phyloP scores from a whole-genome alignment of 2,113 vertebrate genomes.

The Callopanchax toddi region DNA sequence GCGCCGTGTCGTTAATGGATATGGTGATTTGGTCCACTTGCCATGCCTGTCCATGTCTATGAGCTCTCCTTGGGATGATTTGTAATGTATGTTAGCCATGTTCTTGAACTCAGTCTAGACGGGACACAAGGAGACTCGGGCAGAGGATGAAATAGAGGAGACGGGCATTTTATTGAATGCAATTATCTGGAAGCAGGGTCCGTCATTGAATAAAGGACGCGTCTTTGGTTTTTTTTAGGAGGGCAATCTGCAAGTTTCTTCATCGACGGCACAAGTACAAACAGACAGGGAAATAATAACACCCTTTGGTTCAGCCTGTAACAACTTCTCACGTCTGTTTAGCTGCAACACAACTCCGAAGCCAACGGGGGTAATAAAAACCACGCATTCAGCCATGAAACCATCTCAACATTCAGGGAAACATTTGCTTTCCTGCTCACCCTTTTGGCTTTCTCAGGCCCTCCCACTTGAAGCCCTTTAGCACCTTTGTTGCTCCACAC shows the following conservation, averaged over 20 bases:
- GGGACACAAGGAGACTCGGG: conserved; percentile 47
- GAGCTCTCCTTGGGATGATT: conserved; percentile 71
- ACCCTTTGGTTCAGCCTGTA: conserved; percentile 18
- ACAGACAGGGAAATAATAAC: neutral
- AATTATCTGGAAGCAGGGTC: conserved; percentile 47
- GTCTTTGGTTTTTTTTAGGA: conserved; percentile 38
- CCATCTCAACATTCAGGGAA: conserved; percentile 45
- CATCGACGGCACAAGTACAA: neutral
- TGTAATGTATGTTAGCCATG: conserved; percentile 49
- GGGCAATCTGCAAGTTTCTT: conserved; percentile 2
- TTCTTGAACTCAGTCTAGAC: conserved; percentile 74
- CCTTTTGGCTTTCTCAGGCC: conserved; percentile 33
- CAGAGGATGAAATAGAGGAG: conserved; percentile 38
- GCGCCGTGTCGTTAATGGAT: conserved; percentile 73
- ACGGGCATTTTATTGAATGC: conserved; percentile 45
- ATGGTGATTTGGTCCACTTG: conserved; percentile 77
- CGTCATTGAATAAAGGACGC: conserved; percentile 52
- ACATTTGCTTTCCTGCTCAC: conserved; percentile 59
- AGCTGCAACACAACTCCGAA: conserved; percentile 39
- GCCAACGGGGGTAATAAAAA: conserved; percentile 70
- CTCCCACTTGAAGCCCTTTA: conserved; percentile 26
- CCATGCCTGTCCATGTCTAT: conserved; percentile 61
- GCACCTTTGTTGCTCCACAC: conserved; percentile 40
- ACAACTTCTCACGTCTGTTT: conserved; percentile 1
- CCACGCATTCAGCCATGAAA: conserved; percentile 72